Evolutionary conservation across 2,888 invertebrate genomes (phyloP), one percentile per base, ranked within the genome.

Genomic region (Rhyacophila evoluta): DNA sequence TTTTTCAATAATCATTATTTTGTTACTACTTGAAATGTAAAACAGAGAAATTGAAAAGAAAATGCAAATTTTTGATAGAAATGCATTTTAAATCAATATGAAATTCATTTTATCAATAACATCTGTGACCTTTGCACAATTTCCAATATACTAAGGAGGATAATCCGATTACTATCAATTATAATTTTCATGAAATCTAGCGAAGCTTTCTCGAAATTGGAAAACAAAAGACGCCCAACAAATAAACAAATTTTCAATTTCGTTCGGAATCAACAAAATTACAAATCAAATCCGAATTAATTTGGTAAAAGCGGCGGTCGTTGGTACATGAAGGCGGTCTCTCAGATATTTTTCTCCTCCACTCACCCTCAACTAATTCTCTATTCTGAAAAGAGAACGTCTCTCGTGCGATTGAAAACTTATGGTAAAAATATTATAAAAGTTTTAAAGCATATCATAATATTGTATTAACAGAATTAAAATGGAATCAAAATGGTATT

Each of bases 221-320:
- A 55, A 55, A 25, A 55, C 19, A 55, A 10, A 19, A 55, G 19
- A 19, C 55, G 55, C 55, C 2, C 55, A 25, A 55, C 55, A 55
- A 55, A 55, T 55, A 25, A 55, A 55, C 25, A 55, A 55, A 55
- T 55, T 55, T 25, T 1, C 15, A 55, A 19, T 55, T 55, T 41
- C 41, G 3, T 41, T 55, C 25, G 25, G 19, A 55, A 55, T 55
- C 55, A 55, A 55, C 55, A 55, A n/a, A 55, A 55, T 55, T 55
- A 55, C 55, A 55, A 55, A 55, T 55, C 55, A 55, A 55, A 55
- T 55, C 25, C 55, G 12, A 55, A 55, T 55, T 55, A 55, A 55
- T 55, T 55, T 55, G 55, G 25, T 5, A 10, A 55, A 55, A 55
- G 55, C 41, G 25, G 8, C 41, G 41, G 41, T 19, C 55, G 55